A percentile compares a stretch with the other conserved stretches of the same genome.
phyloP scores from a whole-genome alignment of 2,888 invertebrate species.

The Leptinotarsa peninsularis region DNA sequence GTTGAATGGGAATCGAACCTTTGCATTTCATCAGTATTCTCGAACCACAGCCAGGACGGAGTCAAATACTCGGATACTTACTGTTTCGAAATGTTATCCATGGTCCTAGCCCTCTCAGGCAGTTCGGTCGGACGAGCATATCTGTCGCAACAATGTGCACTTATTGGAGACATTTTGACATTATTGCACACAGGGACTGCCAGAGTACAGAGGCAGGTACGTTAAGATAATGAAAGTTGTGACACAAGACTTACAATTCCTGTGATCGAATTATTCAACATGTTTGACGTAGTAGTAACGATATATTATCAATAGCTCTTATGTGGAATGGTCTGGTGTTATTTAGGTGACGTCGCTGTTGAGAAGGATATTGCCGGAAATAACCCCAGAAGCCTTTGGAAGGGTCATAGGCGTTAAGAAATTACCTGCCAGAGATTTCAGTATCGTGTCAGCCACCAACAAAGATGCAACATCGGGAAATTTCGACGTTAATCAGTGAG shows the following conservation, averaged over 20 bases:
- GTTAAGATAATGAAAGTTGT: conserved; percentile 7
- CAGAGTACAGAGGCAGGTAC: conserved; percentile 89
- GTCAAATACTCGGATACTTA: conserved; percentile 83
- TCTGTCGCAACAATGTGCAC: conserved; percentile 87
- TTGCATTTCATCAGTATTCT: conserved; percentile 66
- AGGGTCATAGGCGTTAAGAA: conserved; percentile 79
- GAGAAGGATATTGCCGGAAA: conserved; percentile 89
- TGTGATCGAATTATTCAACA: no score
- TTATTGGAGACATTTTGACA: conserved; percentile 86
- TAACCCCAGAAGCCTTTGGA: conserved; percentile 86
- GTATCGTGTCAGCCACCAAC: conserved; percentile 74
- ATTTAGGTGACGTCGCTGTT: conserved; percentile 83
- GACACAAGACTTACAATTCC: no score
- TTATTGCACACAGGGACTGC: conserved; percentile 94
- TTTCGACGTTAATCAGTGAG: conserved; percentile 68
- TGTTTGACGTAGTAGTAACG: no score
- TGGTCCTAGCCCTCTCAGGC: conserved; percentile 93
- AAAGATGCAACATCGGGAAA: conserved; percentile 65
- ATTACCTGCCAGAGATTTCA: conserved; percentile 82
- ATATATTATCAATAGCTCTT: no score
- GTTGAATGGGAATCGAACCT: conserved; percentile 90
- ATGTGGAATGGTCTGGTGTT: conserved; percentile 40
- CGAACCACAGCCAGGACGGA: conserved; percentile 63
- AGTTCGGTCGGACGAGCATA: conserved; percentile 91
- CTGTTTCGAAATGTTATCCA: conserved; percentile 96